A percentile compares a stretch with the other conserved stretches of the same genome.
Evolutionary conservation across 2,888 invertebrate genomes (phyloP).

Genomic region (Apeira syringaria): DNA sequence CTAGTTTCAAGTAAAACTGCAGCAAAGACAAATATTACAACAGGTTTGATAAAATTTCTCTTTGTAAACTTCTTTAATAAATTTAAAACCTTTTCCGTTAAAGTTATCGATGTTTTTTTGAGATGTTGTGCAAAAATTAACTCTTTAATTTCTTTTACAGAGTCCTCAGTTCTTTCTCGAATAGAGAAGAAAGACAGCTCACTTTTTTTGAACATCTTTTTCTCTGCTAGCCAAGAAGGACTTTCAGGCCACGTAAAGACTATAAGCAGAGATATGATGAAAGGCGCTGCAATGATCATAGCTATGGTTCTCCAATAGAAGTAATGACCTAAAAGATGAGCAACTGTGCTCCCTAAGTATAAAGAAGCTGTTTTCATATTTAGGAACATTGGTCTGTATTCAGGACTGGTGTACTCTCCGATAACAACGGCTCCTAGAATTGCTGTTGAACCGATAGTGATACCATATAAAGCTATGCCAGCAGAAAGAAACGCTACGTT

Average conservation of each 20-base stretch:
- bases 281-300: slow-evolving; percentile 41
- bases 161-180: slow-evolving; percentile 58
- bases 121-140: slow-evolving; percentile 43
- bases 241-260: slow-evolving; percentile 82
- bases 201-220: slow-evolving; percentile 66
- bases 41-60: slow-evolving; percentile 36
- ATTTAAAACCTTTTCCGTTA: slow-evolving; percentile 1
- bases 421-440: slow-evolving; percentile 54
- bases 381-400: slow-evolving; percentile 55
- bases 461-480: slow-evolving; percentile 47
- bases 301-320: slow-evolving; percentile 51
- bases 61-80: slow-evolving; percentile 30
- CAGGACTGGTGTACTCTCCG: slow-evolving; percentile 59
- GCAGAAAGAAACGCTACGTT: slow-evolving; percentile 41
- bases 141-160: slow-evolving; percentile 38
- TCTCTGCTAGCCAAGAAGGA: slow-evolving; percentile 82
- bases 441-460: slow-evolving; percentile 44
- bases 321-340: slow-evolving; percentile 46
- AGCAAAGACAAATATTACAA: slow-evolving; percentile 32
- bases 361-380: slow-evolving; percentile 54
- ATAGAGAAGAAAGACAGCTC: slow-evolving; percentile 74
- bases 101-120: no score
- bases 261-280: slow-evolving; percentile 39
- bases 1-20: slow-evolving; percentile 37
- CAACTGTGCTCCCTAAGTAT: slow-evolving; percentile 46